A percentile compares a stretch with the other conserved stretches of the same genome.
These are phyloP conservation scores for Dasyprocta punctata DNA, from an alignment of 2,113 vertebrate species.

Conservation along the genomic window DNA sequence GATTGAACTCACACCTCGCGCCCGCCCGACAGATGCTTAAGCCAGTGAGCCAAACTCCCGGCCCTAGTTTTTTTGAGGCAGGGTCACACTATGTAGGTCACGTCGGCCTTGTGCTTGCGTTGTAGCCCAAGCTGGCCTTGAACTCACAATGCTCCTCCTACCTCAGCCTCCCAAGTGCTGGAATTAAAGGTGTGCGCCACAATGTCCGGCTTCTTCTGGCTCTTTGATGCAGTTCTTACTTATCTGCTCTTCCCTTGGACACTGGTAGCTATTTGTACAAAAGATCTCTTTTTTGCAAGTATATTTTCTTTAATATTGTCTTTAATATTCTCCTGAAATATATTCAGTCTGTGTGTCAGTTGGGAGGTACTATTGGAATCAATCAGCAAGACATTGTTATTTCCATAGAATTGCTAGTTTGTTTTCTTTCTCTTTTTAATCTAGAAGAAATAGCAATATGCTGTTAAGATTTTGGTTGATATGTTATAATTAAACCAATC, in stretches of 20 bases:
- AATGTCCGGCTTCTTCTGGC: too few relatives aligned
- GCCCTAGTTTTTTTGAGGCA: too few relatives aligned
- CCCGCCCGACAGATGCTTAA: too few relatives aligned
- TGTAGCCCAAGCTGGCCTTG: too few relatives aligned
- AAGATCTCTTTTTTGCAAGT: neutral
- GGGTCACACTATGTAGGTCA: too few relatives aligned
- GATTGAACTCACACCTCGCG: too few relatives aligned
- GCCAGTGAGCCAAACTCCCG: too few relatives aligned
- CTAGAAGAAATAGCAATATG: slow-evolving; percentile 9
- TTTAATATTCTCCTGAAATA: slow-evolving; percentile 34
- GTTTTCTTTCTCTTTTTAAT: slow-evolving; percentile 17
- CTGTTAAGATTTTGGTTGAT: slow-evolving; percentile 2
- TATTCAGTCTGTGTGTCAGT: neutral
- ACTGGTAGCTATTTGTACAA: neutral
- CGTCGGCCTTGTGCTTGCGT: too few relatives aligned
- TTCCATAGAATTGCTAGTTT: slow-evolving; percentile 37
- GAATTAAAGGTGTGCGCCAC: too few relatives aligned
- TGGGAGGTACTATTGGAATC: slow-evolving; percentile 36
- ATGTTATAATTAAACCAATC: neutral
- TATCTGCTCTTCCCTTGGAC: neutral
- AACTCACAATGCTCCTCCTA: too few relatives aligned
- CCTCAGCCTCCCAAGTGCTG: too few relatives aligned
- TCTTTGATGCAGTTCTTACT: neutral
- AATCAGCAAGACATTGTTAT: slow-evolving; percentile 27
- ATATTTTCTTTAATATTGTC: slow-evolving; percentile 3